Evolutionary conservation across 2,113 vertebrate species (phyloP).

Genomic region (Varanus komodoensis): DNA sequence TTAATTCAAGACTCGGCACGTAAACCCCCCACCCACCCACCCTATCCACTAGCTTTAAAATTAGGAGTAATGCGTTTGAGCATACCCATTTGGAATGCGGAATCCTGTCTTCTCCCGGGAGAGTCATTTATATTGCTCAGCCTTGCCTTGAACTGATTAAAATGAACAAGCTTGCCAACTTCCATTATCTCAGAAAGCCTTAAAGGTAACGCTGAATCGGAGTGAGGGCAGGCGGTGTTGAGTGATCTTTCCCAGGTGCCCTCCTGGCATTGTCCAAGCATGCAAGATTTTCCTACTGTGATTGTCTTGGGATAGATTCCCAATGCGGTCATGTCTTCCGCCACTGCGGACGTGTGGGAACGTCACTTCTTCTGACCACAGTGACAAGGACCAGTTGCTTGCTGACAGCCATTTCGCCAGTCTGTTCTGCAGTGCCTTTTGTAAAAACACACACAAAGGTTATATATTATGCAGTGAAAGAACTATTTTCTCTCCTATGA

Average conservation of each 20-base stretch:
- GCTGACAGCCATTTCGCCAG: slow-evolving; percentile 60
- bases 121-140: slow-evolving; percentile 9
- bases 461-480: background rate
- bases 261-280: slow-evolving; percentile 55
- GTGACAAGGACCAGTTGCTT: background rate
- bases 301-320: slow-evolving; percentile 51
- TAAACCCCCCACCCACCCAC: background rate
- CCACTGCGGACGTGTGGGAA: slow-evolving; percentile 44
- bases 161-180: slow-evolving; percentile 33
- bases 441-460: slow-evolving; percentile 33
- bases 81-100: background rate
- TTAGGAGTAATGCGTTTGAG: background rate
- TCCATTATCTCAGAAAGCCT: background rate
- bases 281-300: slow-evolving; percentile 29
- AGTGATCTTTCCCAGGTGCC: slow-evolving; percentile 69
- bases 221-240: slow-evolving; percentile 40
- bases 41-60: background rate
- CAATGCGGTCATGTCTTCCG: slow-evolving; percentile 13
- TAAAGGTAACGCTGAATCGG: slow-evolving; percentile 26
- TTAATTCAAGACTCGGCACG: background rate
- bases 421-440: slow-evolving; percentile 34
- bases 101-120: background rate
- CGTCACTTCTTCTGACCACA: background rate
- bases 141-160: slow-evolving; percentile 19
- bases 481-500: slow-evolving; percentile 16